Evolutionary conservation across 1,140 invertebrate genomes (phyloP).

Genomic region (Pristionchus pacificus): DNA sequence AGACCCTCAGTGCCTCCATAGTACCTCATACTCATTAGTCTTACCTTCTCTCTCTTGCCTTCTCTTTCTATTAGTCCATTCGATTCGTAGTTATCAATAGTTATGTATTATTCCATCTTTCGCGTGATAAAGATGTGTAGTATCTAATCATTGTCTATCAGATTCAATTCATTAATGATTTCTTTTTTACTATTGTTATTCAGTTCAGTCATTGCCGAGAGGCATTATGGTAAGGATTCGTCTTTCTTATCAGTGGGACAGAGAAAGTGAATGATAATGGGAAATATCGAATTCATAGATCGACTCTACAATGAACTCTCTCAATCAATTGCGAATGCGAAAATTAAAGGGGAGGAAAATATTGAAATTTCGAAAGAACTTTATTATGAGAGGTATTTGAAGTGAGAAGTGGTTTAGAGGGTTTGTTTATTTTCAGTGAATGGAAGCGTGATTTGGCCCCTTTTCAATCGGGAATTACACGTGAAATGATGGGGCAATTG

Average conservation of each 20-base stretch:
- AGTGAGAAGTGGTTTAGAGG: neutral
- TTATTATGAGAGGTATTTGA: neutral
- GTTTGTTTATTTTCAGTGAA: neutral
- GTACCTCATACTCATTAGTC: neutral
- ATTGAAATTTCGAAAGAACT: neutral
- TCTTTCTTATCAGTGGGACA: too few relatives aligned
- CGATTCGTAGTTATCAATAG: neutral
- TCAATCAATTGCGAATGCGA: neutral
- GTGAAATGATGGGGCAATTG: neutral
- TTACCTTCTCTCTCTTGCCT: neutral
- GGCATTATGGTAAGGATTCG: too few relatives aligned
- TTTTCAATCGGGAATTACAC: neutral
- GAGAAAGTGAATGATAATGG: too few relatives aligned
- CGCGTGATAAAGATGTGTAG: too few relatives aligned
- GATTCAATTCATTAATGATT: too few relatives aligned
- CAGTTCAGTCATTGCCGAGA: neutral
- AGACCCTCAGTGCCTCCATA: neutral
- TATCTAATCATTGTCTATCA: too few relatives aligned
- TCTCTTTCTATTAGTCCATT: neutral
- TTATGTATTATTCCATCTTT: neutral
- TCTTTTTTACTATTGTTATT: too few relatives aligned
- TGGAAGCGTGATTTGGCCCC: neutral
- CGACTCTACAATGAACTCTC: neutral
- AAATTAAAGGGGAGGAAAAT: neutral
- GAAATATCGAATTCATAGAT: neutral